Evolutionary conservation across 2,113 vertebrate genomes (phyloP).

Genomic region (Lophius piscatorius): DNA sequence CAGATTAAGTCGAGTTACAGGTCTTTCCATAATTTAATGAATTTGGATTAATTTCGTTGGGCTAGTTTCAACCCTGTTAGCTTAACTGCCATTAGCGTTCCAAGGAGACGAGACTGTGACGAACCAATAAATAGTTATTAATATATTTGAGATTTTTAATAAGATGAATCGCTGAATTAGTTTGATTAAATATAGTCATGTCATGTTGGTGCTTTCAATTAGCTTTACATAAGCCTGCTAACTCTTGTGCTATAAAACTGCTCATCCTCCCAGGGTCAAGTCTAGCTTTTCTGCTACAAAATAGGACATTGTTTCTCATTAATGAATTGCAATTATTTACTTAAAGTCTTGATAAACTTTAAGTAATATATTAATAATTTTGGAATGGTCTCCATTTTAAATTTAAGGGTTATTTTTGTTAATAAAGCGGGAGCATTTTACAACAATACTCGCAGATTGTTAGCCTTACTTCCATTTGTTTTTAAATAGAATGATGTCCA

Average conservation of each 20-base stretch:
- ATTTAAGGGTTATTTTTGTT: too few species aligned
- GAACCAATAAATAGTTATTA: not conserved
- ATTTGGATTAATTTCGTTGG: conserved; percentile 2
- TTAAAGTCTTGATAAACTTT: too few species aligned
- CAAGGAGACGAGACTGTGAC: not conserved
- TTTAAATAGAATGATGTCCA: not conserved
- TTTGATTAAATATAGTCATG: not conserved
- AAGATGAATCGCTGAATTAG: not conserved
- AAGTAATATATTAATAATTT: too few species aligned
- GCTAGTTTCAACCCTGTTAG: not conserved
- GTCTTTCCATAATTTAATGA: not conserved
- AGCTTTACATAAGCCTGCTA: not conserved
- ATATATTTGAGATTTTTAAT: not conserved
- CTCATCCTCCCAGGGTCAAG: too few species aligned
- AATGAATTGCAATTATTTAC: too few species aligned
- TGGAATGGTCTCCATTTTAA: too few species aligned
- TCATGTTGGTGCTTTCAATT: not conserved
- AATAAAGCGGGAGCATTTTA: too few species aligned
- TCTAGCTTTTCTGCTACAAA: too few species aligned
- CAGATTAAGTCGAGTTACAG: not conserved
- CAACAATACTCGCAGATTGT: not conserved
- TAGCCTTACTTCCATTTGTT: not conserved
- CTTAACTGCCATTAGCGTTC: not conserved
- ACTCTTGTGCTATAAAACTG: not conserved
- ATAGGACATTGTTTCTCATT: too few species aligned